These are phyloP conservation scores for Himantopus leucocephalus DNA, from an alignment of 2,113 vertebrate species.

Conservation along the genomic window DNA sequence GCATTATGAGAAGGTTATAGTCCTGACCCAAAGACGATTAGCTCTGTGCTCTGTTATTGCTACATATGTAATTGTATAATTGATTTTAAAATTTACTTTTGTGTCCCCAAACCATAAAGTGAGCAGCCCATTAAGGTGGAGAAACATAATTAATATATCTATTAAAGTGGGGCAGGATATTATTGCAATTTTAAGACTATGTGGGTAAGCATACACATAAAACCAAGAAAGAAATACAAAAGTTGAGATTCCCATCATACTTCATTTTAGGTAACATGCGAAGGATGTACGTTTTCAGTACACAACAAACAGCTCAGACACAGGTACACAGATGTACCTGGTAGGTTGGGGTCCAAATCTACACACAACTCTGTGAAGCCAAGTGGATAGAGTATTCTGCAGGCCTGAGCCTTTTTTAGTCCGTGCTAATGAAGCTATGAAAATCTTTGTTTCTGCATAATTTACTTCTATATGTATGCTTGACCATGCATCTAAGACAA, in stretches of 20 bases:
- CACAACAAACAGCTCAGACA: background rate
- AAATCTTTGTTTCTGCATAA: background rate
- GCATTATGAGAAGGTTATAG: slow-evolving; percentile 79
- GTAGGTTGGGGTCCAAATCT: background rate
- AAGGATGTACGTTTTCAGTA: background rate
- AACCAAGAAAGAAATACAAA: background rate
- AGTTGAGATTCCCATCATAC: background rate
- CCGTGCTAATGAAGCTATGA: background rate
- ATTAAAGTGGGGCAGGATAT: background rate
- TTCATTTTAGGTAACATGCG: background rate
- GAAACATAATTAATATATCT: slow-evolving; percentile 75
- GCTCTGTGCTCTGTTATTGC: slow-evolving; percentile 74
- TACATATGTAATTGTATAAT: slow-evolving; percentile 87
- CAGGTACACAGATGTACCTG: background rate
- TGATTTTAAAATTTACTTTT: slow-evolving; percentile 83
- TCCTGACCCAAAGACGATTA: slow-evolving; percentile 81
- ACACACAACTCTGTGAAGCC: background rate
- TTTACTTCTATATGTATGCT: background rate
- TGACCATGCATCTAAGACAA: background rate
- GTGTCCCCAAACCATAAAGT: slow-evolving; percentile 67
- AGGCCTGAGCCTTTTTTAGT: background rate
- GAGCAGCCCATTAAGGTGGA: slow-evolving; percentile 66
- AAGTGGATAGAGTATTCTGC: background rate
- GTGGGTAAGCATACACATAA: background rate
- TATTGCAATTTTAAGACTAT: slow-evolving; percentile 5